phyloP scores from a whole-genome alignment of 2,113 vertebrate species.

The Echinops telfairi region DNA sequence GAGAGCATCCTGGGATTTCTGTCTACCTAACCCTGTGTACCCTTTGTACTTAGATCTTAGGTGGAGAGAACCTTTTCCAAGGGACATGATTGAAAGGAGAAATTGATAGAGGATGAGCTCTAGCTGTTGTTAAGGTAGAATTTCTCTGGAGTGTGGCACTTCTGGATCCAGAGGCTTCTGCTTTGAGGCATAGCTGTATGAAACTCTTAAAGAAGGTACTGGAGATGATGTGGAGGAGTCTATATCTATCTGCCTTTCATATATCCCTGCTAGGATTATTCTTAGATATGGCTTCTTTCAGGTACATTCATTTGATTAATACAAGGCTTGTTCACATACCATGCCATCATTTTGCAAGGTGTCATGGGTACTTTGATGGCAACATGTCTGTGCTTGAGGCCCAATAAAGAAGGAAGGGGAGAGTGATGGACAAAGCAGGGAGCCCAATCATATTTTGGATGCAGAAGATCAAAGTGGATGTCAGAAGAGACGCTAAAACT shows the following conservation, averaged over 20 bases:
- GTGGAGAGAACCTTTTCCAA: not conserved
- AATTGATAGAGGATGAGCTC: not conserved
- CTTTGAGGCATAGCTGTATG: not conserved
- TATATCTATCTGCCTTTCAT: not conserved
- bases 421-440: not conserved
- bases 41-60: not conserved
- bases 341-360: not conserved
- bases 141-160: not conserved
- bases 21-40: not conserved
- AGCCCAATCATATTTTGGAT: not conserved
- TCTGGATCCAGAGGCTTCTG: not conserved
- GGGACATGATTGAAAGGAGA: not conserved
- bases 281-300: not conserved
- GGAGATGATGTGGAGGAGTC: not conserved
- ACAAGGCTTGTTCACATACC: not conserved
- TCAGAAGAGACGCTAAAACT: too few species aligned
- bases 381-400: constrained; percentile 4
- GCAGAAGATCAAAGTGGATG: not conserved
- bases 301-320: not conserved
- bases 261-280: not conserved
- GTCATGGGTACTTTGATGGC: not conserved
- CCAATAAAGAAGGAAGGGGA: not conserved
- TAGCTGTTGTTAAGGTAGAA: not conserved
- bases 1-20: not conserved
- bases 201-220: not conserved